phyloP scores from a whole-genome alignment of 2,113 vertebrate species.

The Etheostoma cragini region DNA sequence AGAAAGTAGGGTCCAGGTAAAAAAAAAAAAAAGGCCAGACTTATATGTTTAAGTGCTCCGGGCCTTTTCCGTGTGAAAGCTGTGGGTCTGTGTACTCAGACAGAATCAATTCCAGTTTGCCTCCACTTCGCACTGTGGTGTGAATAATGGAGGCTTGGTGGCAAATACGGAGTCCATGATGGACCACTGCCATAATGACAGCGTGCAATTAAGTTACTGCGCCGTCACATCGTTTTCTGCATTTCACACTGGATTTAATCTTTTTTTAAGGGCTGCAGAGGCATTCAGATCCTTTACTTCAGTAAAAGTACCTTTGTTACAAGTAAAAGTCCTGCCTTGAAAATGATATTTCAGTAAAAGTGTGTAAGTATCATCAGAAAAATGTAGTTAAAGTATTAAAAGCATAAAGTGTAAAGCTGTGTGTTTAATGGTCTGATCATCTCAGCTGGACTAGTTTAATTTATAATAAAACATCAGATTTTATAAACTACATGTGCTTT shows the following conservation, averaged over 20 bases:
- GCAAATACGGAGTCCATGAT: conserved; percentile 55
- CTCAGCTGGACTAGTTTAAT: too few species aligned
- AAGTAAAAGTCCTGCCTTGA: too few species aligned
- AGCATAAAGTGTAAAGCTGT: too few species aligned
- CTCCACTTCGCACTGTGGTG: conserved; percentile 59
- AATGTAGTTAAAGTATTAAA: too few species aligned
- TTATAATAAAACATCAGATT: too few species aligned
- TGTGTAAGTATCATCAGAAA: too few species aligned
- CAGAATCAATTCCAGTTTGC: conserved; percentile 71
- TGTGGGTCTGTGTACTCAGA: conserved; percentile 65
- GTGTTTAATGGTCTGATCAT: too few species aligned
- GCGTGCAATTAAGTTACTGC: conserved; percentile 5
- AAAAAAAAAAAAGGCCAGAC: conserved; percentile 14
- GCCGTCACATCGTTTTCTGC: background rate
- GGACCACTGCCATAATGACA: conserved; percentile 26
- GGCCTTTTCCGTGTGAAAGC: conserved; percentile 50
- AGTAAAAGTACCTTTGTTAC: too few species aligned
- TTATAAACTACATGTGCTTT: too few species aligned
- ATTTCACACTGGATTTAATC: conserved; percentile 8
- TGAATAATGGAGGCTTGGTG: conserved; percentile 66
- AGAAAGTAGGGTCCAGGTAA: conserved; percentile 26
- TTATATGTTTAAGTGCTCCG: conserved; percentile 40
- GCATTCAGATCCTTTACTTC: too few species aligned
- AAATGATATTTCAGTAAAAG: too few species aligned
- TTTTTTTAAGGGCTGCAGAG: background rate